A percentile compares a stretch with the other conserved stretches of the same genome.
phyloP scores from a whole-genome alignment of 1,140 invertebrate genomes.

The Papilio helenus region DNA sequence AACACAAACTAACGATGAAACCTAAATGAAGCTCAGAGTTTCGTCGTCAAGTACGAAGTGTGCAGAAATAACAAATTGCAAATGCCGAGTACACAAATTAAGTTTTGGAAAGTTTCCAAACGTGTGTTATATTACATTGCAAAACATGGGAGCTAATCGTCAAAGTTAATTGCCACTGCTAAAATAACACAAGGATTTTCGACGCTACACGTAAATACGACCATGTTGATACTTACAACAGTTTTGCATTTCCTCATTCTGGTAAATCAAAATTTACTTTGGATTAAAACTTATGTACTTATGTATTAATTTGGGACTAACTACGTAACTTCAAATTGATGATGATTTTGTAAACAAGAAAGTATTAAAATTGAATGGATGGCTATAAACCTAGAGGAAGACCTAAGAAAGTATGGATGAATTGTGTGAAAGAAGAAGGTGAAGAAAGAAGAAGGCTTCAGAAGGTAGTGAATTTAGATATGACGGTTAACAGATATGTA shows the following conservation, averaged over 20 bases:
- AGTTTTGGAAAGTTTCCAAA: slow-evolving; percentile 33
- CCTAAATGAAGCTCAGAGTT: slow-evolving; percentile 25
- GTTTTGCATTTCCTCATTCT: not conserved
- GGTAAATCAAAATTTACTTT: not conserved
- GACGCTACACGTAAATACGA: not conserved
- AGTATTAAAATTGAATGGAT: no score
- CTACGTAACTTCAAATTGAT: not conserved
- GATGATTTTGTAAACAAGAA: no score
- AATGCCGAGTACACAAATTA: slow-evolving; percentile 25
- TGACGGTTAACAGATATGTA: no score
- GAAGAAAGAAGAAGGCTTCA: no score
- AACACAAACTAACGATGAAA: slow-evolving; percentile 12
- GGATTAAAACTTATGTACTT: not conserved
- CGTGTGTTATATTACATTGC: slow-evolving; percentile 26
- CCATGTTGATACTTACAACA: not conserved
- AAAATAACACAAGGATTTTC: slow-evolving; percentile 22
- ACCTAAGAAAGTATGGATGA: no score
- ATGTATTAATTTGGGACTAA: not conserved
- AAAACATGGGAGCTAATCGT: slow-evolving; percentile 35
- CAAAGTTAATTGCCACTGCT: slow-evolving; percentile 33
- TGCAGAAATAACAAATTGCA: slow-evolving; percentile 33
- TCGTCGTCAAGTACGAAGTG: slow-evolving; percentile 6
- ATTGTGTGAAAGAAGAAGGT: no score
- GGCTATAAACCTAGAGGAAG: no score
- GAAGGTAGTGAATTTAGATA: no score